Conservation (phyloP, 2,113 vertebrate species). For the Asarcornis scutulata region DNA sequence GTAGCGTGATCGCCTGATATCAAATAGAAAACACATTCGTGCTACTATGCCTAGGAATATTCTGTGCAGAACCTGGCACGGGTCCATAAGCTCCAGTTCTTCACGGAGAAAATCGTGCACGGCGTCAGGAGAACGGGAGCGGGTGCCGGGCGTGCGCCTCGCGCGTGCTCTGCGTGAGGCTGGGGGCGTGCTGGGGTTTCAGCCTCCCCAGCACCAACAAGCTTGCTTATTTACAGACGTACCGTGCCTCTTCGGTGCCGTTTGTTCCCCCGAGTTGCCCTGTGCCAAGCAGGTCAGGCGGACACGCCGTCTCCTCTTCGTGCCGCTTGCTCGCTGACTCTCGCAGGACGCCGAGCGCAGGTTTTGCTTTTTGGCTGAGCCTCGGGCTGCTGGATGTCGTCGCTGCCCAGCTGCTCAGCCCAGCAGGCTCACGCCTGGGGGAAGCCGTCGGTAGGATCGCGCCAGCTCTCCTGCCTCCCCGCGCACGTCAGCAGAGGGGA, state of each 20-base stretch:
- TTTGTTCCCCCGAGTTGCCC: neutral
- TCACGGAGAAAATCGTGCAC: neutral
- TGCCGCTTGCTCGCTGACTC: neutral
- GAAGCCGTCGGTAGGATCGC: neutral
- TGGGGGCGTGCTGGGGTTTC: too few species aligned
- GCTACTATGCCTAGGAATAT: neutral
- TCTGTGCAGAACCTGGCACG: neutral
- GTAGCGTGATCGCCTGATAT: neutral
- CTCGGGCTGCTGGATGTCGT: neutral
- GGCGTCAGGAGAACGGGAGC: neutral
- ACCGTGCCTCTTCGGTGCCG: accelerated
- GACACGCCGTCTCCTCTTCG: accelerated
- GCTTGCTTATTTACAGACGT: neutral
- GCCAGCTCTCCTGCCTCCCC: neutral
- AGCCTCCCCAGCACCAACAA: too few species aligned
- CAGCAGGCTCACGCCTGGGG: neutral
- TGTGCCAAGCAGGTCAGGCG: accelerated
- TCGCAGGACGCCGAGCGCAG: neutral
- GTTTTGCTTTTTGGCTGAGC: neutral
- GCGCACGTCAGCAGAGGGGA: accelerated
- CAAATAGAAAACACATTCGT: neutral
- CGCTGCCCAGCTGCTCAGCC: accelerated
- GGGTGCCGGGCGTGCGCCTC: neutral
- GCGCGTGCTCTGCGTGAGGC: too few species aligned
- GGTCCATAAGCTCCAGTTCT: neutral